Base-by-base conservation (phyloP, 2,113 vertebrate genomes). In the Nesogale talazaci region DNA sequence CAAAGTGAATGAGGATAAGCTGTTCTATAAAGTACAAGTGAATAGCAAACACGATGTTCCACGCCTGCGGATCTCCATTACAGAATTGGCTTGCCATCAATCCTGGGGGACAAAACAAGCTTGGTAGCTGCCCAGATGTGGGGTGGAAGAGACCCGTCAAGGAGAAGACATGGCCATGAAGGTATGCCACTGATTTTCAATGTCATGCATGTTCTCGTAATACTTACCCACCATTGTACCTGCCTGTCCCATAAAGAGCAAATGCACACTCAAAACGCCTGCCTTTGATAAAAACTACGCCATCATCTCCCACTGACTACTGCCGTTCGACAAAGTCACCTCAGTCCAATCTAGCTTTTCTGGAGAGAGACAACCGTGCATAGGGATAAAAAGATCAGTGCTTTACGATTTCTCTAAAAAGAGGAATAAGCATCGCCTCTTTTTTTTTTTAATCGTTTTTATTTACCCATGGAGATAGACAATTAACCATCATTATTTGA, bases 221-320 rank as follows among this genome's bases (percentile, higher is more conserved):
- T 19, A 83, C 61, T 56, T 80, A 63, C 16, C 42, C 27, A 40
- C 69, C 76, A 85, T 78, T 84, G 27, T 67, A 92, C 56, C 72
- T 93, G 57, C 6, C 3, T 6, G 40, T 17, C 75, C 75, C 67
- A 86, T 1, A 81, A 17, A 74, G 0, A 89, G 27, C 65, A 19
- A 36, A 91, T 61, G 83, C 7, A 72, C 22, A 70, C n/a, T 63
- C 93, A 79, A 72, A 74, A 78, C 15, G 31, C 34, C 16, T 56
- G 17, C 83, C 36, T 40, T 77, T 36, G 78, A 85, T 40, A 69
- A 15, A 99, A 98, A 57, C 98, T 98, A 98, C 98, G 98, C 78
- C 97, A 97, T 99, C 98, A 65, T 97, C 97, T 97, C 98, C 97
- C 97, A 98, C 97, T 83, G 98, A 98, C 87, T 90, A 89, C 79